Evolutionary conservation across 2,113 vertebrate genomes (phyloP).

Genomic region (Mastomys coucha): DNA sequence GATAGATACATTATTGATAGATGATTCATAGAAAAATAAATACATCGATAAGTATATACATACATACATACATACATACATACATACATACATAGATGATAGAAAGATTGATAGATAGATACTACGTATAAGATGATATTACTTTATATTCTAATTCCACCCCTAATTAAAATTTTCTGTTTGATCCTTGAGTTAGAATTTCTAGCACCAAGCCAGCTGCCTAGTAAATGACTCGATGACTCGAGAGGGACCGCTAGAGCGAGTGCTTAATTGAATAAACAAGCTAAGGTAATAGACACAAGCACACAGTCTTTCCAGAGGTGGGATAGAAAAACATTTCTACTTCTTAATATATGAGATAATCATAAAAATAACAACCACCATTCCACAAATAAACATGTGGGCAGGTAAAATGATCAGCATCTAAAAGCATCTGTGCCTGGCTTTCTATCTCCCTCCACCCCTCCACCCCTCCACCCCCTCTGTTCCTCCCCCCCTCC

Average conservation of each 20-base stretch:
- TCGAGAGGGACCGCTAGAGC: not conserved
- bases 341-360: slow-evolving; percentile 16
- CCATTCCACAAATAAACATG: not conserved
- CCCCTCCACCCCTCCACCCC: no score
- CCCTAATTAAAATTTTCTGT: not conserved
- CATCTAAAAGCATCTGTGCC: not conserved
- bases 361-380: not conserved
- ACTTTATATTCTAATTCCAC: not conserved
- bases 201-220: not conserved
- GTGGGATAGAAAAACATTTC: not conserved
- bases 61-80: not conserved
- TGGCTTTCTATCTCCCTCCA: not conserved
- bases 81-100: no score
- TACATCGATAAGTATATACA: not conserved
- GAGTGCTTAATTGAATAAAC: slow-evolving; percentile 34
- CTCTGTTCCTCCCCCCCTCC: no score
- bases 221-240: not conserved
- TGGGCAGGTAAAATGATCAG: not conserved
- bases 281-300: not conserved
- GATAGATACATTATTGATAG: not conserved
- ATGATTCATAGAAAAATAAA: not conserved
- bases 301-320: not conserved
- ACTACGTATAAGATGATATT: not conserved
- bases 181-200: not conserved
- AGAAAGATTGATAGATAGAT: not conserved